Conservation (phyloP, 2,888 invertebrate species). For the Hecatera dysodea region DNA sequence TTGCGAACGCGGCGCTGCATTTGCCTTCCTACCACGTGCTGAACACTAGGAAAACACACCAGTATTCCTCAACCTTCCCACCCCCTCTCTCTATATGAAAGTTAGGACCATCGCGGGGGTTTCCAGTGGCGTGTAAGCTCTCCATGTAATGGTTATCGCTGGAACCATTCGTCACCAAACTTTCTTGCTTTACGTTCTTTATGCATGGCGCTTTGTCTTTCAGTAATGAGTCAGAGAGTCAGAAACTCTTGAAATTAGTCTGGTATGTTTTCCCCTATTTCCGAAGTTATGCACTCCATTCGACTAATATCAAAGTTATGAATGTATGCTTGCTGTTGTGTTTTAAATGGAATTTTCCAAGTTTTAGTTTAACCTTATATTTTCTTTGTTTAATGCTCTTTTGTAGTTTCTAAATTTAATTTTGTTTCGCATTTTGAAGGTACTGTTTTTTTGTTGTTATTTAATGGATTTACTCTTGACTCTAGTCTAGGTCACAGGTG, state of each 20-base stretch:
- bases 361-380: constrained; percentile 54
- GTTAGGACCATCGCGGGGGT: constrained; percentile 4
- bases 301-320: constrained; percentile 76
- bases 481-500: too few species aligned
- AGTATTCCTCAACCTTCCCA: constrained; percentile 50
- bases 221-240: constrained; percentile 82
- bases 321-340: constrained; percentile 62
- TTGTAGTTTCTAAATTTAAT: constrained; percentile 32
- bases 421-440: constrained; percentile 43
- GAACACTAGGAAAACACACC: constrained; percentile 49
- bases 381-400: constrained; percentile 40
- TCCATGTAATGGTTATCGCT: constrained; percentile 62
- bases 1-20: constrained; percentile 81
- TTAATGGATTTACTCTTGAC: too few species aligned
- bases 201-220: constrained; percentile 78
- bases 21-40: constrained; percentile 77
- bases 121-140: constrained; percentile 28
- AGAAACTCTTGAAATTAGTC: constrained; percentile 78
- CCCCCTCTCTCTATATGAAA: constrained; percentile 18
- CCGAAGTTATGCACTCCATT: constrained; percentile 64
- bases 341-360: constrained; percentile 64
- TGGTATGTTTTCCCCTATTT: constrained; percentile 57
- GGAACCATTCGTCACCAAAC: constrained; percentile 70
- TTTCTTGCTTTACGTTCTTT: constrained; percentile 77
- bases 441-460: too few species aligned